phyloP scores from a whole-genome alignment of 2,113 vertebrate species.

The Sander lucioperca region DNA sequence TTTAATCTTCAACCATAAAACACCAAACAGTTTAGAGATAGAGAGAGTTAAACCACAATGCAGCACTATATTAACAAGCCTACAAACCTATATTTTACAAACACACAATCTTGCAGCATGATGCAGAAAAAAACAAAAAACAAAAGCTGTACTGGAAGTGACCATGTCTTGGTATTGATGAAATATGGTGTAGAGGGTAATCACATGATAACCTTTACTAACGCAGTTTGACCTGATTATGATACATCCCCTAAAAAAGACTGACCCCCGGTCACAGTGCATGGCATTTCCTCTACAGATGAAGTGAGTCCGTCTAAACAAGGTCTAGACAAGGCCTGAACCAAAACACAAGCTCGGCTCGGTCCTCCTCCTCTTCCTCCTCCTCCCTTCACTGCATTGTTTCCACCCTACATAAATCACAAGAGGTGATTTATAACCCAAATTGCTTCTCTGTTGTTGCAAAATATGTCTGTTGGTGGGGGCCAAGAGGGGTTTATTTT shows the following conservation, averaged over 20 bases:
- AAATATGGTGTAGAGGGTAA: background rate
- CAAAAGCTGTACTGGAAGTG: background rate
- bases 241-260: background rate
- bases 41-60: background rate
- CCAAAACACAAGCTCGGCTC: conserved; percentile 50
- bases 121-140: background rate
- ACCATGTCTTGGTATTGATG: background rate
- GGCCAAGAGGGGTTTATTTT: conserved; percentile 30
- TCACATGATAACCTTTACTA: background rate
- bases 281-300: conserved; percentile 17
- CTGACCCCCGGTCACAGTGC: conserved; percentile 13
- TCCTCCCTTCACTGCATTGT: background rate
- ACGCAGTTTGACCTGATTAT: background rate
- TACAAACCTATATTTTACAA: no score
- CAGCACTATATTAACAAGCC: background rate
- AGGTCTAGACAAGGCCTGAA: conserved; percentile 53
- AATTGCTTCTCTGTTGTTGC: background rate
- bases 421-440: conserved; percentile 36
- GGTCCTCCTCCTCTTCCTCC: background rate
- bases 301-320: conserved; percentile 42
- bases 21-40: background rate
- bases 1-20: background rate
- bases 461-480: conserved; percentile 21
- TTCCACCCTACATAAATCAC: conserved; percentile 15
- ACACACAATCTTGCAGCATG: background rate